These are phyloP conservation scores for Heliconius sara DNA, from an alignment of 2,888 invertebrate genomes.

Conservation along the genomic window DNA sequence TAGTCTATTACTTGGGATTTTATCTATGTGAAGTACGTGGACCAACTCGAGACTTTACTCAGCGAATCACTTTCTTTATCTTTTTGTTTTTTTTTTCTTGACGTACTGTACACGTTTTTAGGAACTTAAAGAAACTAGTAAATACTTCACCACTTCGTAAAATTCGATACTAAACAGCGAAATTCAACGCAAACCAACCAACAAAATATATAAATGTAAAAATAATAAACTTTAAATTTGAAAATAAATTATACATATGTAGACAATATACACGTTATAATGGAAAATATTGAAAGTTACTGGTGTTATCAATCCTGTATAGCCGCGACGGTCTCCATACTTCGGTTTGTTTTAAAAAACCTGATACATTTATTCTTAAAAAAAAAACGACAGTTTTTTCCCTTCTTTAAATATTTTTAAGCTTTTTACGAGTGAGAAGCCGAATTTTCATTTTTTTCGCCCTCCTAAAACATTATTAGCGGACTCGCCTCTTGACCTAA, in stretches of 20 bases:
- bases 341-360: background rate
- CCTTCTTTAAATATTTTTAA: background rate
- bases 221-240: background rate
- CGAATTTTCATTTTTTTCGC: background rate
- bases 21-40: background rate
- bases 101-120: background rate
- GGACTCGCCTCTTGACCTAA: slow-evolving; percentile 27
- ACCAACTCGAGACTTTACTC: background rate
- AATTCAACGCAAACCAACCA: background rate
- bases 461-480: slow-evolving; percentile 26
- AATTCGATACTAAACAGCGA: background rate
- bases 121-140: background rate
- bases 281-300: background rate
- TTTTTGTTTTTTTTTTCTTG: background rate
- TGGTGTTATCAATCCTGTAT: background rate
- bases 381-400: background rate
- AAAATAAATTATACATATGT: background rate
- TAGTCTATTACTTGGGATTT: slow-evolving; percentile 17
- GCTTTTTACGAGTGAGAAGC: background rate
- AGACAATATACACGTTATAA: too few species aligned
- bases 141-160: background rate
- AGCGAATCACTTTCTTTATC: background rate
- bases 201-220: background rate
- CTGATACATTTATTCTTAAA: background rate
- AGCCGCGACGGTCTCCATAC: background rate